These are phyloP conservation scores for Drosophila insularis DNA, from an alignment of 1,140 invertebrate species.

Conservation along the genomic window DNA sequence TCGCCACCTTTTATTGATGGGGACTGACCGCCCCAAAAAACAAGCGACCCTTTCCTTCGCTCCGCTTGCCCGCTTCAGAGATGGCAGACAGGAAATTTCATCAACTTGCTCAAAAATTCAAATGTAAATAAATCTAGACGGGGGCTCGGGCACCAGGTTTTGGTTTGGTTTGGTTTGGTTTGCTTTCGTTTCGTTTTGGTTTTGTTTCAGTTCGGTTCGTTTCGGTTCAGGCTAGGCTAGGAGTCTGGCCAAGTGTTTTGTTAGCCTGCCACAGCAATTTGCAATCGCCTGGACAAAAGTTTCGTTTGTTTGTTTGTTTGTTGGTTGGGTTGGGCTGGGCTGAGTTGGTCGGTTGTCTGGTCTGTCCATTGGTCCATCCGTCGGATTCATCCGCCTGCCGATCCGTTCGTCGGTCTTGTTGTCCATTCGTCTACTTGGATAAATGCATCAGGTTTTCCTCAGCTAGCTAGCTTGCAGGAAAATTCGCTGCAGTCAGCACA, in stretches of 20 bases:
- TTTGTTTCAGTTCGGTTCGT: conserved; percentile 4
- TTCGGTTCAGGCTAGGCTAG: background rate
- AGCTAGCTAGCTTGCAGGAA: conserved; percentile 34
- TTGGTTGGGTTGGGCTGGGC: conserved; percentile 16
- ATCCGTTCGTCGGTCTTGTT: no score
- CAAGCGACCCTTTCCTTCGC: conserved; percentile 14
- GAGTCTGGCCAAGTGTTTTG: conserved; percentile 65
- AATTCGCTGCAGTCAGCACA: conserved; percentile 74
- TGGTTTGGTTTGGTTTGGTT: background rate
- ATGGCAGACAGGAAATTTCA: conserved; percentile 73
- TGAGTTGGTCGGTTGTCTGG: background rate
- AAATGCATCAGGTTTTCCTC: conserved; percentile 36
- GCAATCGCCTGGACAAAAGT: conserved; percentile 76
- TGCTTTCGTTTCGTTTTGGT: background rate
- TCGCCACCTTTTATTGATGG: conserved; percentile 77
- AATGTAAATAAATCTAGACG: conserved; percentile 79
- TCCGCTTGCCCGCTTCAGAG: conserved; percentile 27
- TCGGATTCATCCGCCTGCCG: conserved; percentile 24
- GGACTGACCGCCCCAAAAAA: background rate
- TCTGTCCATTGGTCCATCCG: conserved; percentile 33
- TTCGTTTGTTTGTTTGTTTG: conserved; percentile 64
- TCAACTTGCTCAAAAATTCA: conserved; percentile 80
- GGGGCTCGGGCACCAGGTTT: conserved; percentile 14
- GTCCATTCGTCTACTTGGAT: background rate
- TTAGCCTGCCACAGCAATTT: conserved; percentile 75